These are phyloP conservation scores for Macroramphosus scolopax DNA, from an alignment of 2,797 vertebrate genomes.

Conservation along the genomic window DNA sequence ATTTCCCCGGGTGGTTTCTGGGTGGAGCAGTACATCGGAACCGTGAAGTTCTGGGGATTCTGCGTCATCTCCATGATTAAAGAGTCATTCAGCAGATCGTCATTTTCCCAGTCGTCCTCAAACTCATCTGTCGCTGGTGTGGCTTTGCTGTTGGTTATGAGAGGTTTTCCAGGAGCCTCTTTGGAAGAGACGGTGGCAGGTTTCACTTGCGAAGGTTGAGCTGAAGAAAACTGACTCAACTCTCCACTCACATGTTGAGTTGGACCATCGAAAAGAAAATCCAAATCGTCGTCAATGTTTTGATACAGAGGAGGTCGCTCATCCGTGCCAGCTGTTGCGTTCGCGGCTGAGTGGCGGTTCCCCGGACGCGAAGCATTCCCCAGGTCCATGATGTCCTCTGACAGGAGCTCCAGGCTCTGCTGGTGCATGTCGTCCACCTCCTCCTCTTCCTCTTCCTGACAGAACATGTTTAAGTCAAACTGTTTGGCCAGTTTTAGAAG, in stretches of 20 bases:
- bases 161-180: slow-evolving; percentile 9
- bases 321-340: too few relatives aligned
- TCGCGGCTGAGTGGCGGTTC: not conserved
- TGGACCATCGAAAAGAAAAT: slow-evolving; percentile 86
- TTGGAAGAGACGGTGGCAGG: not conserved
- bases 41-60: slow-evolving; percentile 68
- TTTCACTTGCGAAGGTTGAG: slow-evolving; percentile 1
- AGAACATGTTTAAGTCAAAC: slow-evolving; percentile 91
- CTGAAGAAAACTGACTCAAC: slow-evolving; percentile 73
- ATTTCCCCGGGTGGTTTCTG: slow-evolving; percentile 61
- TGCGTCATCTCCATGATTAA: slow-evolving; percentile 83
- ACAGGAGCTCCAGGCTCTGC: slow-evolving; percentile 26
- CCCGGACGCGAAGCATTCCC: slow-evolving; percentile 23
- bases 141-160: accelerated
- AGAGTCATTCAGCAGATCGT: slow-evolving; percentile 83
- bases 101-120: slow-evolving; percentile 83
- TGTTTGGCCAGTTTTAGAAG: slow-evolving; percentile 89
- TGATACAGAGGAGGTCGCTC: slow-evolving; percentile 45
- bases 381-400: slow-evolving; percentile 53
- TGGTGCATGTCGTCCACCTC: slow-evolving; percentile 16
- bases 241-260: slow-evolving; percentile 80
- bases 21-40: slow-evolving; percentile 54
- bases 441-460: slow-evolving; percentile 71
- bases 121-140: slow-evolving; percentile 46
- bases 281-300: slow-evolving; percentile 78